These are phyloP conservation scores for Apamea anceps DNA, from an alignment of 2,888 invertebrate species.

Conservation along the genomic window DNA sequence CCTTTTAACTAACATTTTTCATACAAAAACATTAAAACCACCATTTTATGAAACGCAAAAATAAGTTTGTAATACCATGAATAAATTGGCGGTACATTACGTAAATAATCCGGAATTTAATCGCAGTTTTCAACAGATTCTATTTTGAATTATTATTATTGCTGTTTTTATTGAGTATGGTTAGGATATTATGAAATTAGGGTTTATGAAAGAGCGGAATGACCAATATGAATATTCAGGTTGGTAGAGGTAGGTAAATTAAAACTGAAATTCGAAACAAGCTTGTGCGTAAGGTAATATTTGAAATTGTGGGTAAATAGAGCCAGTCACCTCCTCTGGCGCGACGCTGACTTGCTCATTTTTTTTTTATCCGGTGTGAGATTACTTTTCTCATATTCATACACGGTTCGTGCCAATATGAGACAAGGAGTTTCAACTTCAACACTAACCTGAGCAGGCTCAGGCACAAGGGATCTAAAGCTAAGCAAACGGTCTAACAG, in stretches of 20 bases:
- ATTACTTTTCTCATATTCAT: not conserved
- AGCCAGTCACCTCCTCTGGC: not conserved
- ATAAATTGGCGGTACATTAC: constrained; percentile 65
- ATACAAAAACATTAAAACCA: constrained; percentile 36
- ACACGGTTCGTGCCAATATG: not conserved
- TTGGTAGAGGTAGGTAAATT: constrained; percentile 1
- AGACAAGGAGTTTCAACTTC: not conserved
- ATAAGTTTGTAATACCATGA: constrained; percentile 47
- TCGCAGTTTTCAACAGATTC: constrained; percentile 54
- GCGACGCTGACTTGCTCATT: not conserved
- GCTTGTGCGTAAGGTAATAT: not conserved
- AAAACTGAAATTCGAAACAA: not conserved
- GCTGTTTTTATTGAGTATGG: constrained; percentile 46
- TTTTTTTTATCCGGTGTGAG: not conserved
- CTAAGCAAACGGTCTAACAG: not conserved
- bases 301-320: not conserved
- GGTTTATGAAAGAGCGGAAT: constrained; percentile 5
- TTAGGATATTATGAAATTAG: constrained; percentile 32
- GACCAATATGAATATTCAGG: not conserved
- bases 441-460: not conserved
- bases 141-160: constrained; percentile 46
- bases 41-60: constrained; percentile 49
- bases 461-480: not conserved
- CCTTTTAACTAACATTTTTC: constrained; percentile 53
- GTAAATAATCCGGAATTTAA: constrained; percentile 60